Evolutionary conservation across 2,113 vertebrate genomes (phyloP), one percentile per base, ranked within the genome.

Genomic region (Zingel zingel): DNA sequence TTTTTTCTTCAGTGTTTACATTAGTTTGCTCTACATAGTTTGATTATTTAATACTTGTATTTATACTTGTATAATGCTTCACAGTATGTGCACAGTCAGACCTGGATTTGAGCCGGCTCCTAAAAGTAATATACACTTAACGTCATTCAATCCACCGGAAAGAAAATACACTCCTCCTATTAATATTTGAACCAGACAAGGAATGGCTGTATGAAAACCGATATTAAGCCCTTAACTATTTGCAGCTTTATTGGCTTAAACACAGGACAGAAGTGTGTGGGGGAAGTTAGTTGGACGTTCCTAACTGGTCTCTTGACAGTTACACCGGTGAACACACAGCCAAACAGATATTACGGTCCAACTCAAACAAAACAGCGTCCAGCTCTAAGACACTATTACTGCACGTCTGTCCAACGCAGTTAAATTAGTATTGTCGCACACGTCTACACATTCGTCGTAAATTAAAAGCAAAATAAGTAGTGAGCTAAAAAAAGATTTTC

Each of bases 191-290:
- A 25, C 43, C 18, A 7, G 43, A 25, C 63, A 25, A 27, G 63
- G 10, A 10, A 66, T 25, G 63, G 25, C 68, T 33, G 69, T 15
- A 56, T 36, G 69, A 63, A 81, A 84, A 75, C 50, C 18, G 84
- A 89, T 81, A 56, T 30, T 3, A 53, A 27, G 61, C 23, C 23
- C 27, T 76, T 15, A 68, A 53, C 75, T 63, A 59, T 67, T 27
- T 53, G 69, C 69, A 70, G 53, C 76, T 69, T 56, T 16, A 1
- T 5, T 80, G 76, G 76, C n/a, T 64, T 0, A 1, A 53, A 63
- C 39, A 43, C 66, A 65, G 56, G 67, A 6, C 59, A 59, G 58
- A 66, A 62, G 76, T 45, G 56, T 63, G 72, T 73, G 57, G 57
- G 74, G 78, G 64, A 76, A 4, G 7, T 62, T 25, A 16, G 65